Evolutionary conservation across 2,888 invertebrate genomes (phyloP), one percentile per base, ranked within the genome.

Genomic region (Tethea ocularis): DNA sequence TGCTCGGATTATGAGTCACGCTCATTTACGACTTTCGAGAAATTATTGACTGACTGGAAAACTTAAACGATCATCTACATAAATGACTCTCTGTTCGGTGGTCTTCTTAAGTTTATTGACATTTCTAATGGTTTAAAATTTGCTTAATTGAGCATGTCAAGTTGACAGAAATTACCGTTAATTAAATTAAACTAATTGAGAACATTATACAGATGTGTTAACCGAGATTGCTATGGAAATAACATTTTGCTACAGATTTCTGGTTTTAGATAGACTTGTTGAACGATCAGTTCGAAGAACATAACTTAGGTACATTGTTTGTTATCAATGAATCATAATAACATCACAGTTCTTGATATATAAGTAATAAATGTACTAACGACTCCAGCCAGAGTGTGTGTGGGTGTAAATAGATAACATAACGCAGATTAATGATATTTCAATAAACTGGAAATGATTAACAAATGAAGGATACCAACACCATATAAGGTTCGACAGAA

Each of bases 1-100:
- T 69, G 68, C 64, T 71, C 61, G 65, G 65, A 67, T 71, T 72
- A 61, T 83, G 84, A 82, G 63, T 86, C 80, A 84, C 64, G 57
- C 57, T 68, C 60, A 61, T 67, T 80, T 73, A 74, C 60, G 65
- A 66, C 65, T 77, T 77, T 77, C 68, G 62, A 76, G 76, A 78
- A 78, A 77, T 74, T 71, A 68, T 71, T 66, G 61, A 68, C 61
- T 65, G 61, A 72, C 67, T 63, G 62, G 64, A 52, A 64, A 68
- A 71, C 61, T 59, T 59, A 53, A 68, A 71, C 69, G 72, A 66
- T 66, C 61, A 69, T 58, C 59, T 20, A 33, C 53, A 3, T 33
- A 13, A 58, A 61, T 67, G 59, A 63, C 60, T 54, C 38, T 46
- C 22, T 58, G 29, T 33, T 33, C 33, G 56, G 23, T 53, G 26